Percentiles rank a stretch among this genome's conserved stretches.
These are phyloP conservation scores for Bagarius yarrelli DNA, from an alignment of 2,113 vertebrate species.

Conservation along the genomic window DNA sequence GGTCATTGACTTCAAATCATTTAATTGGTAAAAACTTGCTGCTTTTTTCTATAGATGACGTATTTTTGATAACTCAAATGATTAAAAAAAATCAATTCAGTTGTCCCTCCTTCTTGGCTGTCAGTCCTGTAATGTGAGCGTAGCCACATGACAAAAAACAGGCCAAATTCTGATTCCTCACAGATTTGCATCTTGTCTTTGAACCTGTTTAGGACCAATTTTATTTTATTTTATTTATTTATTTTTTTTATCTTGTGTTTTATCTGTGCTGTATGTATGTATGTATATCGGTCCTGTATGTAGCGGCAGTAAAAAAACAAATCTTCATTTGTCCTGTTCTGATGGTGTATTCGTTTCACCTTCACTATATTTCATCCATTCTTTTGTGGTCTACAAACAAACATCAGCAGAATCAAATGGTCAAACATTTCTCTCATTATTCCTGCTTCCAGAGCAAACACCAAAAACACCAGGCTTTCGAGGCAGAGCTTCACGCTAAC, in stretches of 20 bases:
- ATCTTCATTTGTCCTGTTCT: conserved; percentile 40
- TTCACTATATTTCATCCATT: conserved; percentile 12
- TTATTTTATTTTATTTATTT: background rate
- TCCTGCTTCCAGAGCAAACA: conserved; percentile 86
- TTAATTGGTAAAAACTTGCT: background rate
- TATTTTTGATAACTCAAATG: background rate
- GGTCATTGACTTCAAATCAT: background rate
- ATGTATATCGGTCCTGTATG: conserved; percentile 47
- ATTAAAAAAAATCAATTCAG: background rate
- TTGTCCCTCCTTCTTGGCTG: background rate
- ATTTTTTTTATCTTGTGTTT: conserved; percentile 41
- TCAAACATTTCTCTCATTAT: conserved; percentile 1
- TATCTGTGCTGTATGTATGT: conserved; percentile 54
- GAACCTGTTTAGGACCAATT: conserved; percentile 33
- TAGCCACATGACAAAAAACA: conserved; percentile 46
- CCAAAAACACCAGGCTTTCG: conserved; percentile 98
- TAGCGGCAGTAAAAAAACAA: conserved; percentile 28
- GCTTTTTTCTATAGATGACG: background rate
- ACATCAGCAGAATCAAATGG: background rate
- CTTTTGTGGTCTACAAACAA: background rate
- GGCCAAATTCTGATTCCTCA: conserved; percentile 35
- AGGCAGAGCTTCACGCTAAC: conserved; percentile 95
- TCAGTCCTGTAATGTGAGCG: conserved; percentile 6
- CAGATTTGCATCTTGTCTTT: conserved; percentile 43
- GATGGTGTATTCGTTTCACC: conserved; percentile 37